Percentiles rank a stretch among this genome's conserved stretches.
phyloP scores from a whole-genome alignment of 2,797 vertebrate genomes.

The Oreortyx pictus region DNA sequence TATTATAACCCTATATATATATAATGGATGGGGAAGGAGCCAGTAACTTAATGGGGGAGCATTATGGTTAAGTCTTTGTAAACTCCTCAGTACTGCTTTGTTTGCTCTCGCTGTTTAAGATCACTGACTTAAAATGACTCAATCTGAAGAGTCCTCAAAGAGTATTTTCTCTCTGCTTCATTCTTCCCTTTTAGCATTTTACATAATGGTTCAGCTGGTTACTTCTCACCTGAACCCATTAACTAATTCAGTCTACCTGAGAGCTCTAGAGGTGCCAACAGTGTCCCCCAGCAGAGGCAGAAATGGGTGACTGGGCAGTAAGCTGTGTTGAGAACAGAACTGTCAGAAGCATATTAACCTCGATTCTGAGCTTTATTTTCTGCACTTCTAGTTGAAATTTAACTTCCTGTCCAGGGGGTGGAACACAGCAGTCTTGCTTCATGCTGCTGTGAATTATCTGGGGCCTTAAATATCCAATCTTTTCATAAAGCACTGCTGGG shows the following conservation, averaged over 20 bases:
- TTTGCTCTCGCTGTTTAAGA: not conserved
- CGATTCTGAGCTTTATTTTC: not conserved
- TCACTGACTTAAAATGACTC: not conserved
- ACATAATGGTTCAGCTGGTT: not conserved
- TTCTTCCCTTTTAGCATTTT: not conserved
- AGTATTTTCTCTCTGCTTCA: not conserved
- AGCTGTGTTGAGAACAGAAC: not conserved
- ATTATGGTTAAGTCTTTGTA: not conserved
- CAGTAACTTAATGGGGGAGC: not conserved
- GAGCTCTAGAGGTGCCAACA: not conserved
- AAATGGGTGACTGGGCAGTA: not conserved
- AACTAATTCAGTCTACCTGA: not conserved
- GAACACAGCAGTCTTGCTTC: not conserved
- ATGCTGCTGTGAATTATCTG: not conserved
- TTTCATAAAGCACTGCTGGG: not conserved
- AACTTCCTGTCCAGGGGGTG: not conserved
- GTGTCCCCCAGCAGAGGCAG: not conserved
- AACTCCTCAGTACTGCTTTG: not conserved
- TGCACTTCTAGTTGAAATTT: not conserved
- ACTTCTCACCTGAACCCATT: rapidly evolving
- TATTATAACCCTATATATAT: not conserved
- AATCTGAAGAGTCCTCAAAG: not conserved
- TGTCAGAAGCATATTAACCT: not conserved
- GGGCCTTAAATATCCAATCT: not conserved
- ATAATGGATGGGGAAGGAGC: not conserved